Conservation (phyloP, 2,113 vertebrate genomes). For the Pseudorectes ferrugineus region DNA sequence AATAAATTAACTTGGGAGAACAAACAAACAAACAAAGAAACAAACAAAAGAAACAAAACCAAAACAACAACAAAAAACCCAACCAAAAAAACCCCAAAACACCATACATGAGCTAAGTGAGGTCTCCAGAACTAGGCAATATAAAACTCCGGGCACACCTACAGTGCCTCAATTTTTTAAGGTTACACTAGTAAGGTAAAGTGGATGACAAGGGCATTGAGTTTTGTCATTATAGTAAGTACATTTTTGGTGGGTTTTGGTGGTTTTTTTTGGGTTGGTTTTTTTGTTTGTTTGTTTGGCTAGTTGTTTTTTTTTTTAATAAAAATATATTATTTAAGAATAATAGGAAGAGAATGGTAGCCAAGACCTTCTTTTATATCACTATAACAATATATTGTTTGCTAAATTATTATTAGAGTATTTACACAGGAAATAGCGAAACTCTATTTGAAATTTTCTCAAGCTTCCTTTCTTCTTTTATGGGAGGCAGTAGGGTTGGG, state of each 20-base stretch:
- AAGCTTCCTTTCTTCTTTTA: neutral
- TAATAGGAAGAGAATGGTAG: neutral
- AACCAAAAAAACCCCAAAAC: neutral
- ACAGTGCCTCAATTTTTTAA: neutral
- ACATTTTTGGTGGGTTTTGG: neutral
- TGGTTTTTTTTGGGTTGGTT: neutral
- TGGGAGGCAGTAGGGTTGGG: neutral
- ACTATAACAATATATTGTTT: neutral
- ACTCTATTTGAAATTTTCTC: neutral
- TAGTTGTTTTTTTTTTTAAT: accelerated
- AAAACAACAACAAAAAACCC: neutral
- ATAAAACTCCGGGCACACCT: neutral
- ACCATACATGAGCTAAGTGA: neutral
- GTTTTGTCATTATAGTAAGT: neutral
- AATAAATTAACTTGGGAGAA: neutral
- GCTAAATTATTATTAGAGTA: neutral
- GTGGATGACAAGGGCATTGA: neutral
- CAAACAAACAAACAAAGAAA: neutral
- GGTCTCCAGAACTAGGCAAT: neutral
- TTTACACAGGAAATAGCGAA: neutral
- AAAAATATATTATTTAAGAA: neutral
- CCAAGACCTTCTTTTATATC: neutral
- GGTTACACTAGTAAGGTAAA: neutral
- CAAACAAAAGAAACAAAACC: neutral
- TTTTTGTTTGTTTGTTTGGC: neutral